These are phyloP conservation scores for Belonocnema kinseyi DNA, from an alignment of 1,140 invertebrate species.

Conservation along the genomic window DNA sequence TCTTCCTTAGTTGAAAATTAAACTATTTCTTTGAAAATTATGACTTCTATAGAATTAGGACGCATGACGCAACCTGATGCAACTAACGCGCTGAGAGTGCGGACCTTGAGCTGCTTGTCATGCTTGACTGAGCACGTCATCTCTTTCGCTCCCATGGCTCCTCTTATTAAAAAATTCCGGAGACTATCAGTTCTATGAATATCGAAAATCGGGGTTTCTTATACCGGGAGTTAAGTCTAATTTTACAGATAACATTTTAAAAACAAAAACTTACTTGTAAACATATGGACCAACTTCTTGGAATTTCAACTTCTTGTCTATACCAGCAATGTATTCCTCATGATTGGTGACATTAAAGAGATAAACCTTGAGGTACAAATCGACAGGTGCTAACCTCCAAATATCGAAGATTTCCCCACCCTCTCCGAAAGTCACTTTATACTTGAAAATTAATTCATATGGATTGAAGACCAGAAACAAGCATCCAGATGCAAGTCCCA, in stretches of 20 bases:
- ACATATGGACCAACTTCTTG: slow-evolving; percentile 92
- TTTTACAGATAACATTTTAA: neutral
- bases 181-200: too few species aligned
- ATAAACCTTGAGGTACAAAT: slow-evolving; percentile 89
- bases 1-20: too few species aligned
- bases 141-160: too few species aligned
- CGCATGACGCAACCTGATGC: too few species aligned
- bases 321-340: slow-evolving; percentile 84
- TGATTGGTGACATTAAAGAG: slow-evolving; percentile 93
- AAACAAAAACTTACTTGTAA: slow-evolving; percentile 83
- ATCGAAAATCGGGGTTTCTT: too few species aligned
- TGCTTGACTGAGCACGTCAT: too few species aligned
- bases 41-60: too few species aligned
- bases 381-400: slow-evolving; percentile 89
- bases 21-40: too few species aligned
- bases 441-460: slow-evolving; percentile 83
- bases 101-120: too few species aligned
- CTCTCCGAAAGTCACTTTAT: slow-evolving; percentile 84
- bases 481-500: slow-evolving; percentile 78
- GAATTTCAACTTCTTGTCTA: slow-evolving; percentile 83
- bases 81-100: too few species aligned
- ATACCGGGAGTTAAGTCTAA: neutral
- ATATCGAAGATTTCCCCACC: slow-evolving; percentile 89
- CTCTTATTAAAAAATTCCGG: too few species aligned
- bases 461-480: slow-evolving; percentile 80